A percentile compares a stretch with the other conserved stretches of the same genome.
These are phyloP conservation scores for Blennius ocellaris DNA, from an alignment of 2,113 vertebrate species.

Conservation along the genomic window DNA sequence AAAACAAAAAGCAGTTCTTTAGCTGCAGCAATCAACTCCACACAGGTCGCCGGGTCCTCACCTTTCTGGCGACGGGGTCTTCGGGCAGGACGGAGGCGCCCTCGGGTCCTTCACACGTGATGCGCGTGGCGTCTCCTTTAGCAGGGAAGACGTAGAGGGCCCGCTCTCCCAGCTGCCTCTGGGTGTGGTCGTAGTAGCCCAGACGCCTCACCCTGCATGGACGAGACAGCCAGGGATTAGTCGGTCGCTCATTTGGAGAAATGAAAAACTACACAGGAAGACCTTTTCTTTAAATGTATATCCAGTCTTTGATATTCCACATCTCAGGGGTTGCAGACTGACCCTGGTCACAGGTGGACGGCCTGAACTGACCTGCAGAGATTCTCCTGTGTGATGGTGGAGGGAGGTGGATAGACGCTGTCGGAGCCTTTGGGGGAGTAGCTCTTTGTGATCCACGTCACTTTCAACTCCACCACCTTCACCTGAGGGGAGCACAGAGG, in stretches of 20 bases:
- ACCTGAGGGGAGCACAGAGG: conserved; percentile 82
- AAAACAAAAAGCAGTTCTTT: neutral
- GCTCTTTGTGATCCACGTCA: conserved; percentile 99
- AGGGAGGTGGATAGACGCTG: conserved; percentile 94
- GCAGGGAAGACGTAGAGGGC: conserved; percentile 95
- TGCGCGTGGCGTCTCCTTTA: conserved; percentile 92
- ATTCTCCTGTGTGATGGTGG: conserved; percentile 93
- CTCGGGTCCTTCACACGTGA: conserved; percentile 95
- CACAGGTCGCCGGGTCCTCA: conserved; percentile 58
- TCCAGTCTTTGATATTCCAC: too few species aligned
- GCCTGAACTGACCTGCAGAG: conserved; percentile 87
- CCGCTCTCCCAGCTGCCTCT: conserved; percentile 95
- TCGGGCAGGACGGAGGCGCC: conserved; percentile 91
- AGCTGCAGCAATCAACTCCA: neutral
- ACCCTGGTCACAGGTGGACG: too few species aligned
- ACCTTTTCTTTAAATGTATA: too few species aligned
- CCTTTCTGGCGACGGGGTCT: conserved; percentile 93
- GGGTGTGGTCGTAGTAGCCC: conserved; percentile 97
- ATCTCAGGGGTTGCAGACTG: too few species aligned
- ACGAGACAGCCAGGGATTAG: too few species aligned
- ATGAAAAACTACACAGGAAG: too few species aligned
- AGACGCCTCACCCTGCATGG: conserved; percentile 90
- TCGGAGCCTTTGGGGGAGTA: conserved; percentile 96
- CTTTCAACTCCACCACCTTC: conserved; percentile 94
- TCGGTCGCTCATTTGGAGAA: too few species aligned